Evolutionary conservation across 2,113 vertebrate genomes (phyloP).

Genomic region (Talpa occidentalis): DNA sequence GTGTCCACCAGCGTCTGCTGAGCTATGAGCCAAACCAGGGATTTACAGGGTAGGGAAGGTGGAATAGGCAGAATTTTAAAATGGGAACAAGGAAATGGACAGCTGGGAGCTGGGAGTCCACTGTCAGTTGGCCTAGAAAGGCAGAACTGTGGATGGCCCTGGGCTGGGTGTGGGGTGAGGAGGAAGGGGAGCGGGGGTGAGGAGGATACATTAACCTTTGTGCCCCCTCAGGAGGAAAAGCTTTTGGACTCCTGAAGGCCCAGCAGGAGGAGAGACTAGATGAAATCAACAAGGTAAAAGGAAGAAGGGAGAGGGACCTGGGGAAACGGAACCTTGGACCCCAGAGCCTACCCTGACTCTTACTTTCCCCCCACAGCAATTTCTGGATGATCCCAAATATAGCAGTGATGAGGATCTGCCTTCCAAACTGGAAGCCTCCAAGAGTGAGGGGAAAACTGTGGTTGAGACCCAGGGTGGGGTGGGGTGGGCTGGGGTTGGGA

Average conservation of each 20-base stretch:
- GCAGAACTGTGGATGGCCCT: not conserved
- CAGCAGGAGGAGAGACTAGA: slow-evolving; percentile 88
- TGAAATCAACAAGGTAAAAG: slow-evolving; percentile 82
- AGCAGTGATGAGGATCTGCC: slow-evolving; percentile 87
- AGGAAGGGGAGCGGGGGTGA: not conserved
- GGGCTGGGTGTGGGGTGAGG: not conserved
- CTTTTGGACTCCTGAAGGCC: slow-evolving; percentile 87
- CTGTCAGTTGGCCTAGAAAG: not conserved
- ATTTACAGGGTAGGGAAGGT: slow-evolving; percentile 75
- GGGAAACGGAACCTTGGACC: fast-evolving
- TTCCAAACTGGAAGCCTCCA: slow-evolving; percentile 88
- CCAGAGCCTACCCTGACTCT: not conserved
- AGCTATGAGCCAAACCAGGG: slow-evolving; percentile 68
- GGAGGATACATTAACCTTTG: not conserved
- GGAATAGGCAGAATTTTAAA: not conserved
- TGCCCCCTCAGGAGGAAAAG: slow-evolving; percentile 88
- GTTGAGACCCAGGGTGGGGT: not conserved
- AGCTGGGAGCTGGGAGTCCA: not conserved
- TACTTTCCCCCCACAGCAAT: slow-evolving; percentile 80
- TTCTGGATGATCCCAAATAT: slow-evolving; percentile 88
- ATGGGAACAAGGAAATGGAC: not conserved
- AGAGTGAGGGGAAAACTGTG: slow-evolving; percentile 81
- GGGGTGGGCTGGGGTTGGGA: too few relatives aligned
- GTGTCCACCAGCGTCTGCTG: not conserved
- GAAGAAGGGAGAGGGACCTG: not conserved